Conservation (phyloP, 2,888 invertebrate species). For the Hecatera dysodea region DNA sequence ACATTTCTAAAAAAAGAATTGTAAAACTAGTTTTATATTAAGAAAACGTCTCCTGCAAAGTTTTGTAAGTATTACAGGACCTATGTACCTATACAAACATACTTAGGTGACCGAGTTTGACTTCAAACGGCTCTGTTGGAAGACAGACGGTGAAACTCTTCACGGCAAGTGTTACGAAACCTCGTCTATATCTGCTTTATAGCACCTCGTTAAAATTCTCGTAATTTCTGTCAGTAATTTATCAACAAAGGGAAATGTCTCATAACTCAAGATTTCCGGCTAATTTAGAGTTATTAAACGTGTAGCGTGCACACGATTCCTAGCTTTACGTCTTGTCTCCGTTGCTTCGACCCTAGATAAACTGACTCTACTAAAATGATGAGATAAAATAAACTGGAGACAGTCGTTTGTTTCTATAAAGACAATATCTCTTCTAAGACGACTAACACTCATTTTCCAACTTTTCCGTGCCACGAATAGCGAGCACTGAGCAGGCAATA, state of each 20-base stretch:
- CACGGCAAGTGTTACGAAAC: slow-evolving; percentile 53
- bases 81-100: not conserved
- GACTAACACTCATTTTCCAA: slow-evolving; percentile 17
- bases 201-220: slow-evolving; percentile 55
- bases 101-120: slow-evolving; percentile 52
- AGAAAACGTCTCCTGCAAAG: slow-evolving; percentile 26
- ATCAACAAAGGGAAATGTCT: slow-evolving; percentile 50
- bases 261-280: slow-evolving; percentile 41
- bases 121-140: slow-evolving; percentile 58
- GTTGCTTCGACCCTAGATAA: slow-evolving; percentile 31
- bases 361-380: slow-evolving; percentile 16
- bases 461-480: slow-evolving; percentile 22
- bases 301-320: slow-evolving; percentile 22
- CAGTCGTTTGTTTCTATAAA: slow-evolving; percentile 21
- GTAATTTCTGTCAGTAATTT: slow-evolving; percentile 56
- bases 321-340: slow-evolving; percentile 25
- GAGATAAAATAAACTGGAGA: slow-evolving; percentile 18
- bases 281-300: slow-evolving; percentile 32
- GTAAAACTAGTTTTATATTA: not conserved
- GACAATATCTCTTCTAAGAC: slow-evolving; percentile 7
- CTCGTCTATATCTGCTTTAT: slow-evolving; percentile 43
- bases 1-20: slow-evolving; percentile 4
- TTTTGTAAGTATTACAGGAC: slow-evolving; percentile 23
- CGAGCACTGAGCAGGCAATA: slow-evolving; percentile 31
- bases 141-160: slow-evolving; percentile 43